Evolutionary conservation across 2,113 vertebrate genomes (phyloP).

Genomic region (Leucoraja erinaceus): DNA sequence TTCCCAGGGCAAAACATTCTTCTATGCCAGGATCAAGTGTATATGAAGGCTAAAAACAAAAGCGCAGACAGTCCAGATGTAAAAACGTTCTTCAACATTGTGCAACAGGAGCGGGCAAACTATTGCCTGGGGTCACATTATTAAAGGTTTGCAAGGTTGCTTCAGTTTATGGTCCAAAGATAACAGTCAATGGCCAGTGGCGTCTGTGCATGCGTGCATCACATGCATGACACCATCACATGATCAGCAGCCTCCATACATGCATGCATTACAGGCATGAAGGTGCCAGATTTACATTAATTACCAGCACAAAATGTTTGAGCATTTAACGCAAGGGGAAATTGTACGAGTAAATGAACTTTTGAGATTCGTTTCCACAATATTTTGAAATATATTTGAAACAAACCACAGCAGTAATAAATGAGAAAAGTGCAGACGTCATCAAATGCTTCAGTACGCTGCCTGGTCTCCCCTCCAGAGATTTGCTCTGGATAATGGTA

Average conservation of each 20-base stretch:
- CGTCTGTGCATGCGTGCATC: too few relatives aligned
- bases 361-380: too few relatives aligned
- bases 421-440: neutral
- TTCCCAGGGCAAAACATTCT: slow-evolving; percentile 35
- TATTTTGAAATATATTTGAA: neutral
- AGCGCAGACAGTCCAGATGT: neutral
- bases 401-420: neutral
- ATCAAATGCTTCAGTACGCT: neutral
- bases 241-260: too few relatives aligned
- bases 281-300: too few relatives aligned
- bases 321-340: neutral
- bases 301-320: neutral
- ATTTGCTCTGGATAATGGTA: neutral
- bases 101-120: neutral
- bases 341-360: neutral
- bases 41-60: slow-evolving; percentile 29
- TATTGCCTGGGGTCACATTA: neutral
- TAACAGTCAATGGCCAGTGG: neutral
- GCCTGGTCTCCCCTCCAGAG: neutral
- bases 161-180: neutral
- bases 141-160: neutral
- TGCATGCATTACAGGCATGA: too few relatives aligned
- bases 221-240: too few relatives aligned
- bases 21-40: neutral
- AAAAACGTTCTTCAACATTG: neutral